Base-by-base conservation (phyloP, 1,140 invertebrate genomes). In the Heliothis virescens region DNA sequence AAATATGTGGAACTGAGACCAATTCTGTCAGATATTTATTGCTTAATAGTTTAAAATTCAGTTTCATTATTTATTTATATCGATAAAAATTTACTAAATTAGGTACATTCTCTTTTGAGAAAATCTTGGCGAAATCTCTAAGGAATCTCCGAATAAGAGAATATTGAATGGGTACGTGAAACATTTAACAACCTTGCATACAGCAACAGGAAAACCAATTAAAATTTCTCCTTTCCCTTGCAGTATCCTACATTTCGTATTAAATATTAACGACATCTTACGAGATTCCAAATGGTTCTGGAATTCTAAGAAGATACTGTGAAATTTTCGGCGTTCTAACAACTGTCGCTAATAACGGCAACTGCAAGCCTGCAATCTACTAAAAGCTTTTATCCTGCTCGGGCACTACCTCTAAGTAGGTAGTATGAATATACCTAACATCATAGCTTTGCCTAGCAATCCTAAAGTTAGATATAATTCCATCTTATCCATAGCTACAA, bases 1-100 rank as follows among this genome's bases (percentile, higher is more conserved):
- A 90, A 83, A 85, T 89, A 90, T 89, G 83, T 87, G 76, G 82
- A 69, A 80, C 81, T 82, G 79, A 69, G 81, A 77, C 79, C 79
- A 72, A 86, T 81, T 62, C 82, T 79, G 76, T 84, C 63, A 82
- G 71, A 78, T 59, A 18, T 78, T 78, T 55, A 69, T 78, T 78
- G 75, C 63, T 59, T 78, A 78, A 78, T 67, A 65, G 62, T 65
- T 77, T 67, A n/a, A 55, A 76, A 76, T 65, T 76, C 21, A 21
- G 18, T 53, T 77, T 50, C 60, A 53, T 67, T 67, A 62, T 59
- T 71, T n/a, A 53, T 71, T 71, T 13, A 55, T 50, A 34, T 71
- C 48, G 50, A 55, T 48, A 63, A 21, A 77, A 53, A 21, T 34
- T 16, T n/a, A 10, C 13, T 71, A 71, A 55, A 65, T 41, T 41